Base-by-base conservation (phyloP, 2,888 invertebrate species). In the Sipunculus nudus region DNA sequence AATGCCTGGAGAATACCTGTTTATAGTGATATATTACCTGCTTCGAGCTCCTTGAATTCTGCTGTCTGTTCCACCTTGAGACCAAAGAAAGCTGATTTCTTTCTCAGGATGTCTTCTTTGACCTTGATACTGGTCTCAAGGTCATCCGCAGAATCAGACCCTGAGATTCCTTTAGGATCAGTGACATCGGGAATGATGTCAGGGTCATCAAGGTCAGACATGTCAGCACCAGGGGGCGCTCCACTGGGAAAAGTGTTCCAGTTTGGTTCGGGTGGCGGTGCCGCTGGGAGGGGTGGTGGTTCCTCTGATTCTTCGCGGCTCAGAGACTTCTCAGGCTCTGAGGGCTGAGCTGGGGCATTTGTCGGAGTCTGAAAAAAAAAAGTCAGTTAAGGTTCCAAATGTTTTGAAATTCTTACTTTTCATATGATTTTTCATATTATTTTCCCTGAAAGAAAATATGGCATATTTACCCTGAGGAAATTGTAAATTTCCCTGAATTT, bases 21-120 rank as follows among this genome's bases (percentile, higher is more conserved):
- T n/a, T n/a, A n/a, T n/a, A n/a, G n/a, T n/a, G n/a, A n/a, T n/a
- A n/a, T n/a, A 35, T 41, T n/a, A 67, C 67, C 63, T 50, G 31
- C 59, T 26, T 55, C 41, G n/a, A 63, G 19, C 55, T 60, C 63
- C 21, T 63, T 61, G 53, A 63, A 57, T 43, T 73, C 66, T 47
- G 77, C 77, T 3, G 64, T 60, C 26, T 77, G 75, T 19, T 76
- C 77, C 13, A 55, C 10, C 10, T 43, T 62, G n/a, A 58, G 39
- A 13, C 63, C 63, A 39, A 67, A 41, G 31, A 74, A 93, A 78
- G 94, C 93, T 75, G 94, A 93, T 58, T 92, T 89, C 89, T 94
- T 94, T 88, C 94, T 89, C 76, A 95, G 88, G 69, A 92, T 92
- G 72, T 92, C 92, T 87, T 94, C 94, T 94, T 54, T 47, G 6